Percentiles rank a stretch among this genome's conserved stretches.
phyloP scores from a whole-genome alignment of 2,113 vertebrate genomes.

The Tursiops truncatus region DNA sequence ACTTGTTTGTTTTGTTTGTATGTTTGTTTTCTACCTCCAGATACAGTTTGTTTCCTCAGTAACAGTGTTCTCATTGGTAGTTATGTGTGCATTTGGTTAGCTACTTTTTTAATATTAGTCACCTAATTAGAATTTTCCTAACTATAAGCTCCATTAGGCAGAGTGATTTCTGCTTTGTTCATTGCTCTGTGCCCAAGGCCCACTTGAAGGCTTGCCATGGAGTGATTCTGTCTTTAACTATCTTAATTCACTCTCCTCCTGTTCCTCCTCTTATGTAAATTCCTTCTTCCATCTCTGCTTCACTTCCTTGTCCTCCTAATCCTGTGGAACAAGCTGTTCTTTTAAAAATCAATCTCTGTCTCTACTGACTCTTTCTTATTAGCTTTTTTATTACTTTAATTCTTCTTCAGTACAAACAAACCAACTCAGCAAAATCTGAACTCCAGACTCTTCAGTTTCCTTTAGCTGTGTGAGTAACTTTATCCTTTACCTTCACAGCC shows the following conservation, averaged over 20 bases:
- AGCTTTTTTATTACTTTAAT: background rate
- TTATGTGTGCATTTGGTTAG: background rate
- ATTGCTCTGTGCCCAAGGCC: background rate
- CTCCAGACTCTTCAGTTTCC: background rate
- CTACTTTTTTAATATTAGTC: background rate
- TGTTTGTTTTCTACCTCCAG: background rate
- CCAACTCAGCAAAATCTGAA: background rate
- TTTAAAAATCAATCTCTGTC: background rate
- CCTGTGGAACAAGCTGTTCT: background rate
- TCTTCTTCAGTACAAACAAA: background rate
- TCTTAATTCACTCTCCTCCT: background rate
- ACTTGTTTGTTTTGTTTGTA: background rate
- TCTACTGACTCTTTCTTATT: background rate
- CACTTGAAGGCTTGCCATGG: background rate
- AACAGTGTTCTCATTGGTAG: background rate
- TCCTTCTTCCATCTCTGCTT: background rate
- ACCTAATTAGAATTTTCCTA: background rate
- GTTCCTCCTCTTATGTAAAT: background rate
- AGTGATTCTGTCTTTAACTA: background rate
- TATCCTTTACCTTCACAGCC: background rate
- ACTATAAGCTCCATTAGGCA: background rate
- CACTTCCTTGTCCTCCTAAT: background rate
- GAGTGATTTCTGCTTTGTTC: background rate
- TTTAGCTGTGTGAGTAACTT: background rate
- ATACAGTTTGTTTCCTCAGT: background rate